Evolutionary conservation across 2,113 vertebrate genomes (phyloP), one percentile per base, ranked within the genome.

Genomic region (Phyllostomus discolor): DNA sequence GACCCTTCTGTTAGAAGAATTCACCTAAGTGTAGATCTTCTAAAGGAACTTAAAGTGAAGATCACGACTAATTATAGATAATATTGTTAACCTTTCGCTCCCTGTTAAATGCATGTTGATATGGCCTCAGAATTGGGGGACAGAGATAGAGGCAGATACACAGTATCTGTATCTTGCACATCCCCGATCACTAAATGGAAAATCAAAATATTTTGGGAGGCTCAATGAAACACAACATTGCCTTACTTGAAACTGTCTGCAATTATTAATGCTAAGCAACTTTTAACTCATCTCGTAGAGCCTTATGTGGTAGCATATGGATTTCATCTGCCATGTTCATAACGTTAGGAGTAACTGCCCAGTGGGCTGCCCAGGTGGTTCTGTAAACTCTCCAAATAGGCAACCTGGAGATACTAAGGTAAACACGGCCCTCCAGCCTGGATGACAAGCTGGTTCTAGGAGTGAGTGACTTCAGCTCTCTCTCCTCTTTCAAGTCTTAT

Each of bases 11-110:
- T 94, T 69, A 92, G 54, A 10, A 88, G 73, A 95, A 95, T 83
- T 94, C 59, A 88, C 41, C 41, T 79, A 41, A 43, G 11, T 85
- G 35, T 79, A 69, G 48, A 28, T 84, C 62, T 87, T 59, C 33
- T 90, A 76, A 88, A 95, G 41, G 86, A 79, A 86, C 94, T 93
- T 89, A 92, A 85, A 59, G 57, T 93, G 83, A 96, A 91, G 41
- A 48, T 50, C 33, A 43, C 26, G 33, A 35, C 88, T 57, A 84
- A 88, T 89, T 88, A 66, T 28, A 73, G 14, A 33, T 17, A 41
- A 41, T 33, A 78, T 41, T 93, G 41, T 93, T 94, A 78, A 64
- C 43, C 38, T 83, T 92, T 85, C 35, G n/a, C 12, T 62, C 43
- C 48, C n/a, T 88, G 88, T 81, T 54, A 81, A 93, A 76, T 79